Evolutionary conservation across 2,113 vertebrate genomes (phyloP).

Genomic region (Calidris pygmaea): DNA sequence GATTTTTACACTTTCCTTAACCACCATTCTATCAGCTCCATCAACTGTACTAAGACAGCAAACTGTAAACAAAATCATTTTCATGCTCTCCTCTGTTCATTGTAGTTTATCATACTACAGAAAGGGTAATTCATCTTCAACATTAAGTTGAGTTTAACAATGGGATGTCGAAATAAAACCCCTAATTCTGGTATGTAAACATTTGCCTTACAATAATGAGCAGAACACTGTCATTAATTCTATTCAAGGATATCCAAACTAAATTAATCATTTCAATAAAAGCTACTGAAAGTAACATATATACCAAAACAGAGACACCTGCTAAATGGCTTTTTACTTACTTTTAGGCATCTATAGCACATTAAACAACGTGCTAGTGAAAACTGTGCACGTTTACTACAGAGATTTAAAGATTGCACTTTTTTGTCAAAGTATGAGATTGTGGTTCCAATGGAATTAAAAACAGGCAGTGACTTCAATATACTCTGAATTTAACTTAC

Average conservation of each 20-base stretch:
- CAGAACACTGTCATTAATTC: neutral
- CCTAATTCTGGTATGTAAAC: neutral
- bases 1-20: neutral
- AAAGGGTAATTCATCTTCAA: neutral
- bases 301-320: neutral
- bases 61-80: neutral
- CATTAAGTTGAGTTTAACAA: neutral
- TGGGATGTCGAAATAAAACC: neutral
- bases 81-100: neutral
- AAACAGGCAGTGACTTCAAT: neutral
- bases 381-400: neutral
- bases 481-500: neutral
- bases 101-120: neutral
- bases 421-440: neutral
- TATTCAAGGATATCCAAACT: neutral
- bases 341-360: neutral
- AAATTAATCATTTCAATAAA: neutral
- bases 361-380: neutral
- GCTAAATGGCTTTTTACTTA: neutral
- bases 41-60: neutral
- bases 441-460: neutral
- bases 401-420: neutral
- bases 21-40: neutral
- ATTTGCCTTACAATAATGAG: neutral
- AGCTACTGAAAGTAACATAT: neutral